phyloP scores from a whole-genome alignment of 2,797 vertebrate genomes.

The Manis crassicaudata region DNA sequence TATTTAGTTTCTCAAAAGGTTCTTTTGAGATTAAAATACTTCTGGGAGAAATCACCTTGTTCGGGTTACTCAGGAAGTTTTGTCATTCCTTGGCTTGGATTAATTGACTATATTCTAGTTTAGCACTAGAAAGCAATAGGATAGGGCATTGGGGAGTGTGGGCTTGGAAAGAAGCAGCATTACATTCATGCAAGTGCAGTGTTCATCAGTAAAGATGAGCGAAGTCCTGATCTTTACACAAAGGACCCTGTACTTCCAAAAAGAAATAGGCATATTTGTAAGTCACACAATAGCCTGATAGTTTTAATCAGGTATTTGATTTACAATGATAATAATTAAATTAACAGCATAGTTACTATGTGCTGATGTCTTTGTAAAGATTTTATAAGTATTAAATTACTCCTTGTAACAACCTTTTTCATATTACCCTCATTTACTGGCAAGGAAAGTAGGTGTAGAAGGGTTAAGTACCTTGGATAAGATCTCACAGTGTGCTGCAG shows the following conservation, averaged over 20 bases:
- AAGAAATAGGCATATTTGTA: constrained; percentile 8
- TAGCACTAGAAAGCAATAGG: not conserved
- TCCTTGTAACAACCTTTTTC: not conserved
- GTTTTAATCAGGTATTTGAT: constrained; percentile 45
- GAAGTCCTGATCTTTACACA: constrained; percentile 38
- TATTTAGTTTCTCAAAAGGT: constrained; percentile 12
- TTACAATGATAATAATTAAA: constrained; percentile 37
- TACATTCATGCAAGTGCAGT: not conserved
- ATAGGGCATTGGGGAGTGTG: not conserved
- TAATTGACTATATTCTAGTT: constrained; percentile 34
- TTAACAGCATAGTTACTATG: not conserved
- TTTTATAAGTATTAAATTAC: constrained; percentile 34
- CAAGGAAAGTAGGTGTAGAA: not conserved
- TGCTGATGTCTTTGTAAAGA: constrained; percentile 29
- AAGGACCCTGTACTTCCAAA: constrained; percentile 26
- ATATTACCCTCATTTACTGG: constrained; percentile 34
- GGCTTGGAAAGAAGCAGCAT: not conserved
- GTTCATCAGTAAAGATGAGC: constrained; percentile 27
- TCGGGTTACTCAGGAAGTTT: not conserved
- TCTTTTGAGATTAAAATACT: constrained; percentile 2
- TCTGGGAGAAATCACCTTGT: constrained; percentile 30
- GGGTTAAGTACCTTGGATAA: constrained; percentile 27
- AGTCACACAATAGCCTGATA: not conserved
- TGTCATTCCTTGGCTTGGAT: constrained; percentile 19
- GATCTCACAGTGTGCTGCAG: constrained; percentile 27